A percentile compares a stretch with the other conserved stretches of the same genome.
Conservation (phyloP, 2,888 invertebrate genomes). For the Chrysomela aeneicollis region DNA sequence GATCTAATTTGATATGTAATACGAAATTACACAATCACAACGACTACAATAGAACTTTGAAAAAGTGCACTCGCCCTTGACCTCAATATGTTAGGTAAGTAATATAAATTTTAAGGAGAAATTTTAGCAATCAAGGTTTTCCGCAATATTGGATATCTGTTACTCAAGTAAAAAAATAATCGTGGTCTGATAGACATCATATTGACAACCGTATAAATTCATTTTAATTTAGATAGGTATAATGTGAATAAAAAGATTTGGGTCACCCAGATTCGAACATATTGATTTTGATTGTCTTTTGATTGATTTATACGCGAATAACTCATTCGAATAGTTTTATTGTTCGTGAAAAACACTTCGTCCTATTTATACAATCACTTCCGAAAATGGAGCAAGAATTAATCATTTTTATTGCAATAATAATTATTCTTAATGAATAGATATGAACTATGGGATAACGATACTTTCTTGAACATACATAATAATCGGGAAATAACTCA, state of each 20-base stretch:
- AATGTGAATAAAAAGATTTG: neutral
- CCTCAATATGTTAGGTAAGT: conserved; percentile 17
- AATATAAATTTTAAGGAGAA: conserved; percentile 28
- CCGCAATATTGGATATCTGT: conserved; percentile 22
- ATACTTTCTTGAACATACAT: too few relatives aligned
- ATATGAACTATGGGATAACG: too few relatives aligned
- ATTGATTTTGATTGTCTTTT: neutral
- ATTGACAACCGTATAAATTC: conserved; percentile 21
- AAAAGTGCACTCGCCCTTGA: conserved; percentile 33
- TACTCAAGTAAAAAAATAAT: neutral
- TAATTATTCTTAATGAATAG: too few relatives aligned
- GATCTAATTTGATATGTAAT: neutral
- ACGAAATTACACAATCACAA: neutral
- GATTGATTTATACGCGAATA: neutral
- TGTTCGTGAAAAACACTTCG: neutral
- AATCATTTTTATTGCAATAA: too few relatives aligned
- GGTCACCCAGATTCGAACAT: neutral
- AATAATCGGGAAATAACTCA: too few relatives aligned
- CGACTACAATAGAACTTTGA: neutral
- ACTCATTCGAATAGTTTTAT: too few relatives aligned
- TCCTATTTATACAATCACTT: too few relatives aligned
- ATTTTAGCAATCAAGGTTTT: conserved; percentile 28
- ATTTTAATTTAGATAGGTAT: conserved; percentile 8
- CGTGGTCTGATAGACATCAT: conserved; percentile 4
- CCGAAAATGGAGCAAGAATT: too few relatives aligned